Evolutionary conservation across 1,140 invertebrate genomes (phyloP).

Genomic region (Ladona fulva): DNA sequence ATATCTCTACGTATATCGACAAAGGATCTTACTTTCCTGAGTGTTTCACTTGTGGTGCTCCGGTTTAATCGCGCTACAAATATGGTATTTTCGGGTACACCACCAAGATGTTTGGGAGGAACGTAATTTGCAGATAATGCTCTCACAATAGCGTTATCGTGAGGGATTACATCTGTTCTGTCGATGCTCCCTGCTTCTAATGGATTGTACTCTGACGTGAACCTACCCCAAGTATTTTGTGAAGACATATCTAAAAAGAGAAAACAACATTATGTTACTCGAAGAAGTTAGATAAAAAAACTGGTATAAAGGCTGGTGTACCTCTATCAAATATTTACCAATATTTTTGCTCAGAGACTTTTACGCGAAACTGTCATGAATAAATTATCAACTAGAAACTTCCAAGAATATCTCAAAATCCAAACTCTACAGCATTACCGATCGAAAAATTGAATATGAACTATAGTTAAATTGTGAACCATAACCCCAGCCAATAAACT

Average conservation of each 20-base stretch:
- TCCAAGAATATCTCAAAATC: too few relatives aligned
- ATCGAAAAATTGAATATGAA: too few relatives aligned
- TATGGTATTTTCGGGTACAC: slow-evolving; percentile 60
- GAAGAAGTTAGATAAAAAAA: too few relatives aligned
- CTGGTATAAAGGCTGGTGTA: too few relatives aligned
- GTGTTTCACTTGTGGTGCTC: slow-evolving; percentile 48
- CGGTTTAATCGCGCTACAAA: slow-evolving; percentile 69
- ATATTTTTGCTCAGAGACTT: too few relatives aligned
- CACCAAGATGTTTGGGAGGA: slow-evolving; percentile 55
- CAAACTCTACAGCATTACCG: too few relatives aligned
- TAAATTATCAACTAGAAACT: too few relatives aligned
- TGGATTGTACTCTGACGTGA: slow-evolving; percentile 50
- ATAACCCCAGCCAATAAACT: too few relatives aligned
- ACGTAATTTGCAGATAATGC: slow-evolving; percentile 61
- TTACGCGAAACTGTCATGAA: too few relatives aligned
- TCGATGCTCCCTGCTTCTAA: slow-evolving; percentile 73
- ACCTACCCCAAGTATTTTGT: slow-evolving; percentile 37
- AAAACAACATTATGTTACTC: too few relatives aligned
- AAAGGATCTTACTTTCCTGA: slow-evolving; percentile 28
- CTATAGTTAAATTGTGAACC: too few relatives aligned
- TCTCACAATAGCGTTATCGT: slow-evolving; percentile 66
- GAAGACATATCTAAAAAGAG: not conserved
- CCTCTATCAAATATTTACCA: too few relatives aligned
- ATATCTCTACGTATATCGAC: slow-evolving; percentile 19
- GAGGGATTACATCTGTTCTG: slow-evolving; percentile 71